Percentiles rank a stretch among this genome's conserved stretches.
Conservation (phyloP, 1,140 invertebrate genomes). For the Hirudo medicinalis region DNA sequence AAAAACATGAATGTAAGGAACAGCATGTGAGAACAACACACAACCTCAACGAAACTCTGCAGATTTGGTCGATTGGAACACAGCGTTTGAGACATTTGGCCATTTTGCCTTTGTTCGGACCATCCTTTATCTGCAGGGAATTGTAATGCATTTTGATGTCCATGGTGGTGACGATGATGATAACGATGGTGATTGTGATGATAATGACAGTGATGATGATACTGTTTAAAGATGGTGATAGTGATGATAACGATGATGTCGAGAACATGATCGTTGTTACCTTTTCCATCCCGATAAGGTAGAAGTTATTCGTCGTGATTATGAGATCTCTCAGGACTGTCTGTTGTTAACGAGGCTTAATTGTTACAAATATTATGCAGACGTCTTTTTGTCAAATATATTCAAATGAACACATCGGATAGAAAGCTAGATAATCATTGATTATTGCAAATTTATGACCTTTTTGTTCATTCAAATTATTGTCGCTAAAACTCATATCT, state of each 20-base stretch:
- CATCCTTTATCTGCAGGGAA: slow-evolving; percentile 44
- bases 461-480: too few relatives aligned
- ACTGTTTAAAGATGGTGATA: neutral
- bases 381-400: too few relatives aligned
- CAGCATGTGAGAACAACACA: too few relatives aligned
- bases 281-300: slow-evolving; percentile 49
- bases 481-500: too few relatives aligned
- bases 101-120: slow-evolving; percentile 48
- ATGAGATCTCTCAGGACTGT: slow-evolving; percentile 53
- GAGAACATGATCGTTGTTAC: slow-evolving; percentile 23
- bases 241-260: neutral
- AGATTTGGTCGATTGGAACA: slow-evolving; percentile 49
- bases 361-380: neutral
- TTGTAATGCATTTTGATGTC: neutral
- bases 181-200: neutral
- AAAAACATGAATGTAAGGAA: too few relatives aligned
- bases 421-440: too few relatives aligned
- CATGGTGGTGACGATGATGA: neutral
- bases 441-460: too few relatives aligned
- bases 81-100: slow-evolving; percentile 56
- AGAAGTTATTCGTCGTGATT: slow-evolving; percentile 51
- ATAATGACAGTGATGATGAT: neutral
- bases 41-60: slow-evolving; percentile 36
- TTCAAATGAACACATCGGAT: too few relatives aligned
- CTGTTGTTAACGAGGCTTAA: slow-evolving; percentile 27